phyloP scores from a whole-genome alignment of 2,113 vertebrate species.

The Muntiacus muntjak region DNA sequence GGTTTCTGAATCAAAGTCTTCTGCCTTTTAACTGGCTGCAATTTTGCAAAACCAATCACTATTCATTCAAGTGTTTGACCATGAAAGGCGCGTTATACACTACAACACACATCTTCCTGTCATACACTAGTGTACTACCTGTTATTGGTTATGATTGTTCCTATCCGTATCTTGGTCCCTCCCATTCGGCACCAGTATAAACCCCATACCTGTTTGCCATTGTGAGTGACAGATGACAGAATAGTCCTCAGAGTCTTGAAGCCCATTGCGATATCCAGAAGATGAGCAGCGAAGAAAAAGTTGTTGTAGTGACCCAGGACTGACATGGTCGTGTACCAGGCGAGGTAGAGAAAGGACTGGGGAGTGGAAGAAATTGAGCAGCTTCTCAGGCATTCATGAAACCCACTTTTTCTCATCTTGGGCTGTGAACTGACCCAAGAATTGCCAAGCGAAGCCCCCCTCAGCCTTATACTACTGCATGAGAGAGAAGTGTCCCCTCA shows the following conservation, averaged over 20 bases:
- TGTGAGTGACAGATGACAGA: slow-evolving; percentile 97
- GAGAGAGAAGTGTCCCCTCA: background rate
- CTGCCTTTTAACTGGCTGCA: background rate
- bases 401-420: background rate
- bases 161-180: background rate
- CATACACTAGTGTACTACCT: background rate
- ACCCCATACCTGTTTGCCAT: slow-evolving; percentile 93
- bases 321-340: slow-evolving; percentile 99
- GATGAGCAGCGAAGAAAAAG: slow-evolving; percentile 98
- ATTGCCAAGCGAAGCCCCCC: background rate
- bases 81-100: background rate
- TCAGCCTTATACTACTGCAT: background rate
- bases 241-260: slow-evolving; percentile 98
- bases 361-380: slow-evolving; percentile 5
- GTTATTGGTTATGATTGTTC: background rate
- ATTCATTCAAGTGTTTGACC: background rate
- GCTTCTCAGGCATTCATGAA: background rate
- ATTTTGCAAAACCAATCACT: background rate
- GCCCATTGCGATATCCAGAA: slow-evolving; percentile 98
- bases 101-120: background rate
- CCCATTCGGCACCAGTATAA: background rate
- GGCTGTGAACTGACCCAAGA: background rate
- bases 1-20: background rate
- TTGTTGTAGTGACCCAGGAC: slow-evolving; percentile 99
- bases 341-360: slow-evolving; percentile 96